Evolutionary conservation across 2,888 invertebrate species (phyloP).

Genomic region (Sinodicranocentrus sp.): DNA sequence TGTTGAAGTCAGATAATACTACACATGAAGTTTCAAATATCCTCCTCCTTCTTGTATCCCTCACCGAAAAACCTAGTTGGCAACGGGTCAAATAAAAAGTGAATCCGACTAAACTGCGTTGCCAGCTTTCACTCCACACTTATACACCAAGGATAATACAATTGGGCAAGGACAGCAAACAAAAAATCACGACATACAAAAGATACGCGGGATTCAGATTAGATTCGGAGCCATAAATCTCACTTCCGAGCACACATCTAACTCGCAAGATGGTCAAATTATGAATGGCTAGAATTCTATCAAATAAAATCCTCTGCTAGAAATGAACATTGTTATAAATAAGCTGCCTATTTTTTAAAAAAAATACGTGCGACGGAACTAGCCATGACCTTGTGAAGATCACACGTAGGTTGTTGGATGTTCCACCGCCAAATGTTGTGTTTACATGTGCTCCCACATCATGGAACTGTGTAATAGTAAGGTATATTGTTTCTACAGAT

Average conservation of each 20-base stretch:
- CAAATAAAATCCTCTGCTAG: too few species aligned
- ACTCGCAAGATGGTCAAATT: too few species aligned
- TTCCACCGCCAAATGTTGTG: too few species aligned
- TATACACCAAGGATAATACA: conserved; percentile 22
- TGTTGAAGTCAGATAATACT: background rate
- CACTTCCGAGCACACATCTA: too few species aligned
- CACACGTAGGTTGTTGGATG: background rate
- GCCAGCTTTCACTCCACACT: conserved; percentile 4
- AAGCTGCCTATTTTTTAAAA: background rate
- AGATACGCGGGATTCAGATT: too few species aligned
- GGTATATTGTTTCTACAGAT: too few species aligned
- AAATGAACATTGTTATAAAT: too few species aligned
- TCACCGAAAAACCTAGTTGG: conserved; percentile 70
- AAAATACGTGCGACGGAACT: background rate
- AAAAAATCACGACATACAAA: background rate
- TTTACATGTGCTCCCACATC: too few species aligned
- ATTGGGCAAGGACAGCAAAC: conserved; percentile 36
- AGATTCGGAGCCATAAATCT: too few species aligned
- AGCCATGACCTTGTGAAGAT: conserved; percentile 15
- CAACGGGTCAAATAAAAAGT: conserved; percentile 53
- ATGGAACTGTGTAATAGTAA: too few species aligned
- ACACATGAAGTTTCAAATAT: background rate
- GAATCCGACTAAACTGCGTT: conserved; percentile 6
- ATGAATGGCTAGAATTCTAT: too few species aligned
- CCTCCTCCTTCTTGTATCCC: conserved; percentile 39